A percentile compares a stretch with the other conserved stretches of the same genome.
Evolutionary conservation across 2,888 invertebrate species (phyloP).

Genomic region (Desoria tigrina): DNA sequence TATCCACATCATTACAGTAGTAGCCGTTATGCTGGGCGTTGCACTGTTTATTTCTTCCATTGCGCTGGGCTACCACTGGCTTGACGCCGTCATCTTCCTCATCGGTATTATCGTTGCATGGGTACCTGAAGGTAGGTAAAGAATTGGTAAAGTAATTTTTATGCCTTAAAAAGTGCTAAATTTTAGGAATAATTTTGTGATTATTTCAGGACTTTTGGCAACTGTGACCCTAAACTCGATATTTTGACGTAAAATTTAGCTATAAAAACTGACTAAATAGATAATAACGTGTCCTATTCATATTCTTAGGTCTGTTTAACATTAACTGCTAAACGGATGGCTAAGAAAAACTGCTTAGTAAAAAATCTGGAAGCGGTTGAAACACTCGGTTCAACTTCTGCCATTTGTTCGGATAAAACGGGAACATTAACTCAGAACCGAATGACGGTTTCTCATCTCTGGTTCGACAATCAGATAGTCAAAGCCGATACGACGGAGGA

Average conservation of each 20-base stretch:
- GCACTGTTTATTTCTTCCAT: conserved; percentile 98
- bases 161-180: too few relatives aligned
- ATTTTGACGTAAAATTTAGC: too few relatives aligned
- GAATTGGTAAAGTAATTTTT: too few relatives aligned
- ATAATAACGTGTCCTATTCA: neutral
- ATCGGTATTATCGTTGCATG: conserved; percentile 99
- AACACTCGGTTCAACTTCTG: conserved; percentile 96
- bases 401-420: conserved; percentile 99
- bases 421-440: conserved; percentile 98
- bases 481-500: conserved; percentile 99
- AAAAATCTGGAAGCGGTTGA: conserved; percentile 99
- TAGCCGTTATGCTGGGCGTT: conserved; percentile 90
- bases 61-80: conserved; percentile 96
- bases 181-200: too few relatives aligned
- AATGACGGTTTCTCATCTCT: conserved; percentile 71
- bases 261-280: too few relatives aligned
- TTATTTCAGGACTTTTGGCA: too few relatives aligned
- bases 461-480: conserved; percentile 71
- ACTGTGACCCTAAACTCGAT: conserved; percentile 94
- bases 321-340: conserved; percentile 98
- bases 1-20: conserved; percentile 96
- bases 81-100: conserved; percentile 98
- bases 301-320: conserved; percentile 80
- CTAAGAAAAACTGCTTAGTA: conserved; percentile 96
- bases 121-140: conserved; percentile 98